Evolutionary conservation across 2,113 vertebrate genomes (phyloP), one percentile per base, ranked within the genome.

Genomic region (Triplophysa siluroides): DNA sequence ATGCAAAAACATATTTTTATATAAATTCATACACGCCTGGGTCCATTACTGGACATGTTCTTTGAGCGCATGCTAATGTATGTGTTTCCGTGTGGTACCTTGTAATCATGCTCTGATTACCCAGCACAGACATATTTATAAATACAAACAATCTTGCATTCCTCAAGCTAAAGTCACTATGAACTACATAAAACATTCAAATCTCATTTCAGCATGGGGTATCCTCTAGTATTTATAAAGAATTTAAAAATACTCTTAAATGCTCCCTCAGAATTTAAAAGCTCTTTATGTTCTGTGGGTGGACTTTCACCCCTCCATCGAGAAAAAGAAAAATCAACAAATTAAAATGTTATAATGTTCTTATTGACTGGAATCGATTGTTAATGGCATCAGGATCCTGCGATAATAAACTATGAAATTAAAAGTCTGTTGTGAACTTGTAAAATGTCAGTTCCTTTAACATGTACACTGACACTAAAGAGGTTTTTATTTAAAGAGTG

Each of bases 211-310:
- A 0, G n/a, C 62, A 52, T 16, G 62, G 86, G 93, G 91, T 92
- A 92, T 88, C 84, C 87, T 89, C 54, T 10, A 58, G 19, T n/a
- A 58, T 58, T 58, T 21, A 58, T 8, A 58, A n/a, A 56, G 50
- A 0, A 18, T 6, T 16, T 54, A 54, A 13, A 79, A 86, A 89
- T 88, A 91, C 84, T 84, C 82, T n/a, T 61, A 72, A n/a, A 13
- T 72, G 70, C 78, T 61, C 78, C 72, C 85, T 87, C 72, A 70
- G 78, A 80, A 83, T 84, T 68, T 69, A 19, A 23, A 74, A 67
- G 90, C 90, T 88, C 91, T 91, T 94, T 93, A 54, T 92, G 90
- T 90, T 88, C 87, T 90, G 93, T 88, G 85, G 90, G 87, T 89
- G 83, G 87, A 85, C 86, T 80, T 76, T 62, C 65, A 88, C 89